Conservation (phyloP, 2,113 vertebrate species). For the Raja brachyura region DNA sequence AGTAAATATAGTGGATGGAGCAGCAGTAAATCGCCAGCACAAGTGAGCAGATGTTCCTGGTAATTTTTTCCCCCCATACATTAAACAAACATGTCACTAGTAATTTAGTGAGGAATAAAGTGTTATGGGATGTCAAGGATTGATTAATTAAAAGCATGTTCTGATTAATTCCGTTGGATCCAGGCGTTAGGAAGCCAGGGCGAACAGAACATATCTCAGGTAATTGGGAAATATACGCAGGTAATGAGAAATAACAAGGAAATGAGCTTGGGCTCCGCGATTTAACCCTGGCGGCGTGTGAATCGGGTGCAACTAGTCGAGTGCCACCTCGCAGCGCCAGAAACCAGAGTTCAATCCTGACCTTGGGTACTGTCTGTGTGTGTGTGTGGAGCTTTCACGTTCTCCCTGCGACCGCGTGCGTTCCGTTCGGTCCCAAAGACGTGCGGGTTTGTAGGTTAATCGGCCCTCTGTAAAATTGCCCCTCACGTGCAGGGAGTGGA, state of each 20-base stretch:
- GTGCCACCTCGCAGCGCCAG: too few species aligned
- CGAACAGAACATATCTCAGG: conserved; percentile 54
- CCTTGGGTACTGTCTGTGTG: too few species aligned
- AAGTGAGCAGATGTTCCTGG: conserved; percentile 47
- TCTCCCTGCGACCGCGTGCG: too few species aligned
- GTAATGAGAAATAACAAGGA: conserved; percentile 39
- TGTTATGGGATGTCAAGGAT: conserved; percentile 62
- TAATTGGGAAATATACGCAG: conserved; percentile 41
- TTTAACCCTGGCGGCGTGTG: not conserved
- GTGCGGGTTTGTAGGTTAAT: too few species aligned
- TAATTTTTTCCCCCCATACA: conserved; percentile 52
- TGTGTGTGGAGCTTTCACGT: too few species aligned
- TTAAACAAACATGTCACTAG: conserved; percentile 70
- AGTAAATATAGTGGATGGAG: conserved; percentile 49
- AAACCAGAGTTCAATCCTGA: too few species aligned
- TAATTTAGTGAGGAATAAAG: conserved; percentile 55
- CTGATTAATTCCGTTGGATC: conserved; percentile 72
- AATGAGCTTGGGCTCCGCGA: not conserved
- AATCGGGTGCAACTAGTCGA: too few species aligned
- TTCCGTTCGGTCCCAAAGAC: too few species aligned
- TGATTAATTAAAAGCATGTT: conserved; percentile 75
- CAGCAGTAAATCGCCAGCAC: conserved; percentile 41
- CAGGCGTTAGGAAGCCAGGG: conserved; percentile 66
- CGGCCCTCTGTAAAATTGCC: too few species aligned
- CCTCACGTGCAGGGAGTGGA: too few species aligned